phyloP scores from a whole-genome alignment of 2,797 vertebrate species.

The Epinephelus coioides region DNA sequence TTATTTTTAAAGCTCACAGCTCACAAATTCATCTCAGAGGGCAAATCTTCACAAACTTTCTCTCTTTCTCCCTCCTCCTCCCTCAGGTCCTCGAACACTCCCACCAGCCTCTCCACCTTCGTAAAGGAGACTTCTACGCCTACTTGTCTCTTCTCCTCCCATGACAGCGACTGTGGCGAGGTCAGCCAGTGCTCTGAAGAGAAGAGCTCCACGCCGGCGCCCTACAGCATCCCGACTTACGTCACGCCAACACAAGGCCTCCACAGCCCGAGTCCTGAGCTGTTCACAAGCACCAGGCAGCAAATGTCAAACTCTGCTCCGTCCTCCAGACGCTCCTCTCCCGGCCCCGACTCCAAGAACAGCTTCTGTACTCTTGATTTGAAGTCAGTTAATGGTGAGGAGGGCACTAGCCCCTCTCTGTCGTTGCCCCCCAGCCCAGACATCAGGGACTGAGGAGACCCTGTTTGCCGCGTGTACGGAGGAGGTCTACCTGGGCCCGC shows the following conservation, averaged over 20 bases:
- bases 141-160: slow-evolving; percentile 98
- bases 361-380: background rate
- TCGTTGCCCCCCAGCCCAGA: slow-evolving; percentile 83
- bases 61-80: slow-evolving; percentile 1
- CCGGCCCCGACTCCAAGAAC: background rate
- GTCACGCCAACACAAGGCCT: slow-evolving; percentile 33
- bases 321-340: slow-evolving; percentile 4
- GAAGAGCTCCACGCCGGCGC: slow-evolving; percentile 86
- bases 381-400: background rate
- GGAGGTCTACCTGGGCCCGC: slow-evolving; percentile 88
- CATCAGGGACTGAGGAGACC: slow-evolving; percentile 88
- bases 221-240: slow-evolving; percentile 69
- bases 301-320: background rate
- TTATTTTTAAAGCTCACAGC: background rate
- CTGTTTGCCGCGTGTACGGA: slow-evolving; percentile 93
- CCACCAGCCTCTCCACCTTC: slow-evolving; percentile 92
- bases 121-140: slow-evolving; percentile 97
- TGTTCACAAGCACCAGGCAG: slow-evolving; percentile 21
- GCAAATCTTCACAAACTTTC: background rate
- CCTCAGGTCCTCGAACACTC: slow-evolving; percentile 92
- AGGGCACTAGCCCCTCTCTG: slow-evolving; percentile 73
- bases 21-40: background rate
- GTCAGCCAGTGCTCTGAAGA: slow-evolving; percentile 91
- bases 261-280: slow-evolving; percentile 52
- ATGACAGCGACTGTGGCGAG: slow-evolving; percentile 98